phyloP scores from a whole-genome alignment of 2,113 vertebrate species.

The Regulus satrapa region DNA sequence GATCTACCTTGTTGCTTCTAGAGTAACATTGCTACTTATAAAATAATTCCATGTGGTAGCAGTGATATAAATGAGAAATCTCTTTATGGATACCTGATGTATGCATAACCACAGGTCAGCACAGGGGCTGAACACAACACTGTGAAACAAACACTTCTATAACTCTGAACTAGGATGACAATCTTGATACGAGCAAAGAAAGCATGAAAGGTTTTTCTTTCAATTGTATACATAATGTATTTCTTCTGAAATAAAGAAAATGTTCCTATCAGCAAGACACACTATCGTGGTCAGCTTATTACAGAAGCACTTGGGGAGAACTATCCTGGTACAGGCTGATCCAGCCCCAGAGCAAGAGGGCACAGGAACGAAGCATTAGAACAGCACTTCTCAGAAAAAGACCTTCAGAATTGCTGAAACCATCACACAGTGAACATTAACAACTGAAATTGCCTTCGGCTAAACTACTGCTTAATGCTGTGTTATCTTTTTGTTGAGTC shows the following conservation, averaged over 20 bases:
- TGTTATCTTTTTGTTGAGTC: slow-evolving; percentile 16
- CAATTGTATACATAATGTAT: not conserved
- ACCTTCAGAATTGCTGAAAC: slow-evolving; percentile 47
- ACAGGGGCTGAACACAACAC: not conserved
- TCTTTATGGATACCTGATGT: not conserved
- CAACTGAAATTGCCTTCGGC: slow-evolving; percentile 31
- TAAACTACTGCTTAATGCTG: slow-evolving; percentile 23
- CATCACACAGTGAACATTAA: slow-evolving; percentile 14
- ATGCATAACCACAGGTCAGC: not conserved
- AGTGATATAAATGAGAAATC: not conserved
- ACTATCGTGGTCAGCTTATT: not conserved
- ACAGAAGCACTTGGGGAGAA: not conserved
- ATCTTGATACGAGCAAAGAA: not conserved
- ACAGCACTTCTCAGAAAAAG: slow-evolving; percentile 14
- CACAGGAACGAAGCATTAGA: not conserved
- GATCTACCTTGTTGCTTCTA: not conserved
- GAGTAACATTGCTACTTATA: not conserved
- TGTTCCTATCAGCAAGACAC: not conserved
- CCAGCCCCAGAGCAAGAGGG: not conserved
- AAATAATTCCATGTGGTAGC: not conserved
- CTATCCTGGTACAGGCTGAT: not conserved
- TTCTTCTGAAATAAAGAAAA: not conserved
- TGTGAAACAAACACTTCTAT: not conserved
- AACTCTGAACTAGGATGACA: not conserved
- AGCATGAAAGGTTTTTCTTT: not conserved